A percentile compares a stretch with the other conserved stretches of the same genome.
phyloP scores from a whole-genome alignment of 2,888 invertebrate genomes.

The Piscicola geometra region DNA sequence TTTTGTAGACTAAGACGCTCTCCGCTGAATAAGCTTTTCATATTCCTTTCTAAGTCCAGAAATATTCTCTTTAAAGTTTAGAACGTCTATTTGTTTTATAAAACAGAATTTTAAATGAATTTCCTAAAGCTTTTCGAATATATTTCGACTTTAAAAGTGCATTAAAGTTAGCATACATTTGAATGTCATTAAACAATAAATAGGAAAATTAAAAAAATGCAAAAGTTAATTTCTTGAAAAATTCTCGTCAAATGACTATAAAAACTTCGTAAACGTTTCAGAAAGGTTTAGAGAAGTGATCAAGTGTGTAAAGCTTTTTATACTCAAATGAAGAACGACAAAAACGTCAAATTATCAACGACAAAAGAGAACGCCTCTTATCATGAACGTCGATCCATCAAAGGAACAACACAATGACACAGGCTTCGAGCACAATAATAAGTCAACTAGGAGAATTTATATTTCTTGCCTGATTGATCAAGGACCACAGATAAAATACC shows the following conservation, averaged over 20 bases:
- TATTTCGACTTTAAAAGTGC: too few species aligned
- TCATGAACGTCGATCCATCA: neutral
- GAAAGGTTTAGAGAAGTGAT: too few species aligned
- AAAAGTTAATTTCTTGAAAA: too few species aligned
- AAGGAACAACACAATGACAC: neutral
- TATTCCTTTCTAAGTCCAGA: neutral
- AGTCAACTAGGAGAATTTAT: slow-evolving; percentile 7
- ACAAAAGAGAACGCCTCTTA: neutral
- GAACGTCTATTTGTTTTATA: neutral
- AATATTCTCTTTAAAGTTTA: neutral
- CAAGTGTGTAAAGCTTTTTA: too few species aligned
- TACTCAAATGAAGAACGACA: too few species aligned
- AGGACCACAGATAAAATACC: neutral
- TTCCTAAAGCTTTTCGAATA: too few species aligned
- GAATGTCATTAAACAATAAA: too few species aligned
- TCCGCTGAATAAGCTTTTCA: neutral
- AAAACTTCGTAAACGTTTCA: too few species aligned
- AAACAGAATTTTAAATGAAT: too few species aligned
- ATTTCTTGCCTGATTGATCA: neutral
- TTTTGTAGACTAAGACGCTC: neutral
- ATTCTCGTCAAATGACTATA: too few species aligned
- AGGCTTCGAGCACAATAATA: neutral
- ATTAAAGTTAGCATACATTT: too few species aligned
- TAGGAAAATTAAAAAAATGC: too few species aligned
- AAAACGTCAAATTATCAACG: neutral